Base-by-base conservation (phyloP, 2,888 invertebrate species). In the Plebejus anna region DNA sequence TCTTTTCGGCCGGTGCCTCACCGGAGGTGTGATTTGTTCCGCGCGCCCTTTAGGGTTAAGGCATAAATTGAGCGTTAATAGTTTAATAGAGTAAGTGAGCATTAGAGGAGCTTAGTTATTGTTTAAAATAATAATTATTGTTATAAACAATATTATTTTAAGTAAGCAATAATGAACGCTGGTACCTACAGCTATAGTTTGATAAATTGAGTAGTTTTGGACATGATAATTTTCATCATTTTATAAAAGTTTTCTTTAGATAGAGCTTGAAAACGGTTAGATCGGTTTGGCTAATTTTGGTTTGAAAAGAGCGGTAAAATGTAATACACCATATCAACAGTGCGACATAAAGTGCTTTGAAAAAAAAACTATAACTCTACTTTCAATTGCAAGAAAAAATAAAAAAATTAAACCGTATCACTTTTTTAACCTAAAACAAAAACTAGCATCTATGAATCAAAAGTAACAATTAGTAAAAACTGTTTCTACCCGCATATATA, bases 1-100 rank as follows among this genome's bases (percentile, higher is more conserved):
- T 83, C 85, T 88, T 87, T 55, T 57, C 86, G 84, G 83, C 79
- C 81, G 83, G 87, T 85, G 81, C 79, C 42, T 82, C 85, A 82
- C 82, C 81, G 82, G 88, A 88, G 89, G 88, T 89, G 80, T 85
- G 86, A 92, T 92, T 91, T 85, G 88, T 85, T 83, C 86, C 88
- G 88, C 85, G 81, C 79, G 85, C 83, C 81, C 82, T 85, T 84
- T 81, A 84, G 85, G 85, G 85, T 86, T 86, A 84, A 84, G 88
- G 88, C 88, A 72, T 72, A 47, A 38, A 59, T 72, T 28, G 57
- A 76, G 28, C 22, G 42, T 72, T 76, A 59, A 76, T 76, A 57
- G 57, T 72, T 76, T 76, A 76, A 76, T 76, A 72, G 36, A 71
- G 13, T 76, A n/a, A 51, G 51, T 32, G 51, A n/a, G 5, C n/a